Conservation (phyloP, 2,113 vertebrate species). For the Malurus alboscapulatus region DNA sequence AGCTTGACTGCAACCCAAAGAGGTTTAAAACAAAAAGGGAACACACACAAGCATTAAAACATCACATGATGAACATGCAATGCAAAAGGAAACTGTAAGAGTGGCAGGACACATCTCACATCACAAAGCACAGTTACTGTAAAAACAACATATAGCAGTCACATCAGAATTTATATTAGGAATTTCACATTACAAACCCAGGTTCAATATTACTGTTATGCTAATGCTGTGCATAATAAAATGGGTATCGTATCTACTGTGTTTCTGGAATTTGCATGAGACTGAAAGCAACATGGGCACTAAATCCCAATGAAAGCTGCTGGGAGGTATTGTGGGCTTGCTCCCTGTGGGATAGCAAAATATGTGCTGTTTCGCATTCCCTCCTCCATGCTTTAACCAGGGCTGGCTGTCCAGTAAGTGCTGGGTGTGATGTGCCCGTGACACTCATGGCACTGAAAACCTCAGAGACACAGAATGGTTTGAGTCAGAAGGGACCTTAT, state of each 20-base stretch:
- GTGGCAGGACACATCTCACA: conserved; percentile 40
- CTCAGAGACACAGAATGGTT: background rate
- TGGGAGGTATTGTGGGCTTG: background rate
- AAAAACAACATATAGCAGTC: conserved; percentile 48
- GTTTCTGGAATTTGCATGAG: background rate
- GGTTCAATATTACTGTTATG: background rate
- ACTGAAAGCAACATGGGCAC: background rate
- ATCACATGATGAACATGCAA: background rate
- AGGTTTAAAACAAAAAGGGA: background rate
- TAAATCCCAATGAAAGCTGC: background rate
- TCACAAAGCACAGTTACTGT: background rate
- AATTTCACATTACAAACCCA: conserved; percentile 15
- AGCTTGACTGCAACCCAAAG: background rate
- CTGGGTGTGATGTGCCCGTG: no score
- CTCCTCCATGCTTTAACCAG: background rate
- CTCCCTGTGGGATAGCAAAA: background rate
- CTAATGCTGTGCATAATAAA: background rate
- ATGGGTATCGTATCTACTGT: background rate
- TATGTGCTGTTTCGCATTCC: background rate
- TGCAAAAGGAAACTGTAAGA: conserved; percentile 45
- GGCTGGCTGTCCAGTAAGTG: rapidly evolving
- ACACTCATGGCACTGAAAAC: background rate
- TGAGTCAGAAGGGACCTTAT: background rate
- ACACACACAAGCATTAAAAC: background rate
- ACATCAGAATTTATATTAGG: conserved; percentile 25